Conservation (phyloP, 2,113 vertebrate genomes). For the Trochalopteron elliotii region DNA sequence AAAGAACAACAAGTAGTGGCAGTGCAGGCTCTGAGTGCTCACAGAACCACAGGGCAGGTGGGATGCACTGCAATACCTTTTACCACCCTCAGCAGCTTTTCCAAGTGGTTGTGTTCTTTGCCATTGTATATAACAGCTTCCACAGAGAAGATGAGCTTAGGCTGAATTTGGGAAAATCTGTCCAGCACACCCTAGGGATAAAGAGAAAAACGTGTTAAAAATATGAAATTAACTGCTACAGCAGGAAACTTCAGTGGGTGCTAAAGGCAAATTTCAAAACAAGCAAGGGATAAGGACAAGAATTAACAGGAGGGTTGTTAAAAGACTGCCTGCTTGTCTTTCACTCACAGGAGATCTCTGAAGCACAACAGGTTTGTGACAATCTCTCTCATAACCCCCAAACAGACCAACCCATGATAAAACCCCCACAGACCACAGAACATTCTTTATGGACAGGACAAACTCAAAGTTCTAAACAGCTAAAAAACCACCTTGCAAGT, state of each 20-base stretch:
- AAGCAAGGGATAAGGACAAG: neutral
- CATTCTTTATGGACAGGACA: rapidly evolving
- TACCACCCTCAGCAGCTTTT: slow-evolving; percentile 89
- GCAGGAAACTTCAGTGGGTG: neutral
- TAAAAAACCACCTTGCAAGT: neutral
- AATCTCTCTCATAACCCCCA: neutral
- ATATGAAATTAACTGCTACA: neutral
- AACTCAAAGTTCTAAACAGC: neutral
- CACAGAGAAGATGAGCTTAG: slow-evolving; percentile 94
- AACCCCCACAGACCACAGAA: neutral
- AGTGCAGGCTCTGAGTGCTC: neutral
- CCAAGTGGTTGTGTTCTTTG: slow-evolving; percentile 89
- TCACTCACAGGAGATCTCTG: neutral
- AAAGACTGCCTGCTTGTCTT: neutral
- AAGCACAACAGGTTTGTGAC: neutral
- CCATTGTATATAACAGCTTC: slow-evolving; percentile 93
- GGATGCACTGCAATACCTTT: slow-evolving; percentile 76
- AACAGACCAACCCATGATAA: neutral
- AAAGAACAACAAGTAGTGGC: neutral
- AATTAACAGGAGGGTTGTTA: neutral
- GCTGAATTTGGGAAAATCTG: slow-evolving; percentile 95
- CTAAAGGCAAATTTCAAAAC: neutral
- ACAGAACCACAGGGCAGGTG: neutral
- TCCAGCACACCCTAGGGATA: slow-evolving; percentile 88
- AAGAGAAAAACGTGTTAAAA: neutral